Percentiles rank a stretch among this genome's conserved stretches.
phyloP scores from a whole-genome alignment of 2,888 invertebrate species.

The Harpagoxenus sublaevis region DNA sequence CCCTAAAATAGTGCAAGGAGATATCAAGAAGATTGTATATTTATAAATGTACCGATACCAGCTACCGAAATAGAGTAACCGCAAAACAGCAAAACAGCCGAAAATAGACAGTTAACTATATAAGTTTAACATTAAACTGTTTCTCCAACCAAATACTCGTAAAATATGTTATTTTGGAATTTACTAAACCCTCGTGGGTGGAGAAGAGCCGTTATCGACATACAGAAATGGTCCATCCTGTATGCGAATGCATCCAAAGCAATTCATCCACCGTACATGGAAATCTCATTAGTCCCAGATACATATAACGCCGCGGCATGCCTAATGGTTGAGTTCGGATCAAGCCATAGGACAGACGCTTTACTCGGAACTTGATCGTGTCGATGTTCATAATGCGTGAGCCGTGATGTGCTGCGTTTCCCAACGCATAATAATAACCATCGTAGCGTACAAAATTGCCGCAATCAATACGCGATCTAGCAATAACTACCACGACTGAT shows the following conservation, averaged over 20 bases:
- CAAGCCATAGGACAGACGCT: conserved; percentile 72
- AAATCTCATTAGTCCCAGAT: conserved; percentile 79
- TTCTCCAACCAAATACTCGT: too few species aligned
- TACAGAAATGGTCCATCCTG: conserved; percentile 59
- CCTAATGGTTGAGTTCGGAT: conserved; percentile 75
- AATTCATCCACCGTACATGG: conserved; percentile 78
- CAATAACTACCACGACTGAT: conserved; percentile 27
- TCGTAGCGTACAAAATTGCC: conserved; percentile 52
- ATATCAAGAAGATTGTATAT: too few species aligned
- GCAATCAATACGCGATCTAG: conserved; percentile 47
- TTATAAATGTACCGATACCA: too few species aligned
- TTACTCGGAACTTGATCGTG: conserved; percentile 75
- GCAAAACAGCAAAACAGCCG: too few species aligned
- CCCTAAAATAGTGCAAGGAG: too few species aligned
- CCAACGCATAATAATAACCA: conserved; percentile 76
- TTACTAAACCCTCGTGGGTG: conserved; percentile 8
- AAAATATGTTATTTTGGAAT: too few species aligned
- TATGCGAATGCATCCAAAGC: conserved; percentile 68
- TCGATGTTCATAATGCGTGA: conserved; percentile 73
- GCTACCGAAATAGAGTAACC: too few species aligned
- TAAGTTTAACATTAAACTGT: too few species aligned
- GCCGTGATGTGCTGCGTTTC: conserved; percentile 66
- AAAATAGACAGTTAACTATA: too few species aligned
- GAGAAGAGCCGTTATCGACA: conserved; percentile 38
- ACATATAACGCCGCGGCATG: conserved; percentile 71